Percentiles rank a stretch among this genome's conserved stretches.
These are phyloP conservation scores for Sternotherus odoratus DNA, from an alignment of 2,797 vertebrate species.

Conservation along the genomic window DNA sequence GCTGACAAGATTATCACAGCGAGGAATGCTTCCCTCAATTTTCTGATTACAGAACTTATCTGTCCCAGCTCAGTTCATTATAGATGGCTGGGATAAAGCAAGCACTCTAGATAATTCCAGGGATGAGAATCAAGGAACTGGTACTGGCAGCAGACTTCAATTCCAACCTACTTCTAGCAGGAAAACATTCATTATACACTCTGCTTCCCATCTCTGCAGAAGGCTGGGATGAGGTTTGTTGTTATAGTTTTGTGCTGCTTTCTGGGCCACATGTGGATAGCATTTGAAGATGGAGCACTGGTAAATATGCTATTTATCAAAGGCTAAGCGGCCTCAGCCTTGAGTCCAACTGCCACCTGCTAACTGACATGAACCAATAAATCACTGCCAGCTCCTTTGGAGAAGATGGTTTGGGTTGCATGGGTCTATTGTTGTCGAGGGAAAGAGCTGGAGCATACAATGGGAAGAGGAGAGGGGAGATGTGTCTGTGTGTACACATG, in stretches of 20 bases:
- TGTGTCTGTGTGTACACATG: fast-evolving
- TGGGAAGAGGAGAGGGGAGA: neutral
- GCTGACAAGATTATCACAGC: slow-evolving; percentile 78
- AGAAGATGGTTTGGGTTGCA: neutral
- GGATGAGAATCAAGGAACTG: slow-evolving; percentile 65
- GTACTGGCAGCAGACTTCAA: slow-evolving; percentile 44
- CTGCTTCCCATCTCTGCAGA: neutral
- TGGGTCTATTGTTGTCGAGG: neutral
- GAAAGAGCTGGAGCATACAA: neutral
- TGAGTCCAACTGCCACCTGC: slow-evolving; percentile 46
- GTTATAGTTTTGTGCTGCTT: slow-evolving; percentile 30
- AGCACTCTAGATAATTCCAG: slow-evolving; percentile 68
- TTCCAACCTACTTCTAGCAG: slow-evolving; percentile 54
- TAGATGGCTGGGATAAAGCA: slow-evolving; percentile 76
- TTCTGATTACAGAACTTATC: slow-evolving; percentile 80
- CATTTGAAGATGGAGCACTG: slow-evolving; percentile 21
- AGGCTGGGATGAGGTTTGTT: slow-evolving; percentile 61
- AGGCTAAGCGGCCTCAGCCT: slow-evolving; percentile 46
- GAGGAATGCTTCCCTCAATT: slow-evolving; percentile 80
- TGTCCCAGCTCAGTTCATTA: slow-evolving; percentile 72
- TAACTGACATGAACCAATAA: neutral
- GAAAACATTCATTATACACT: slow-evolving; percentile 61
- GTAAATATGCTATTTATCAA: slow-evolving; percentile 56
- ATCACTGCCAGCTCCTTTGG: fast-evolving
- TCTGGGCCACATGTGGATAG: slow-evolving; percentile 3